These are phyloP conservation scores for Spisula subtruncata DNA, from an alignment of 2,888 invertebrate species.

Conservation along the genomic window DNA sequence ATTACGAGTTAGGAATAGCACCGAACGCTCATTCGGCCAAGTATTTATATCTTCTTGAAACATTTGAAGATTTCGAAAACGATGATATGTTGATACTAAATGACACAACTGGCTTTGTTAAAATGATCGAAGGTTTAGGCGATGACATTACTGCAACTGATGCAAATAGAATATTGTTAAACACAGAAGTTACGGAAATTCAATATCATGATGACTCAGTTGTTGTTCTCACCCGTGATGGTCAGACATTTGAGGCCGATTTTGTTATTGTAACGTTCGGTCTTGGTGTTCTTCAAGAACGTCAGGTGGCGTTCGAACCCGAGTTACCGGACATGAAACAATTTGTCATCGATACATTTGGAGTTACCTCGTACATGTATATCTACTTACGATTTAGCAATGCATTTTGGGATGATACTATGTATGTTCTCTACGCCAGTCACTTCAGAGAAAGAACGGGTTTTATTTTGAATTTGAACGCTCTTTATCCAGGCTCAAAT, in stretches of 20 bases:
- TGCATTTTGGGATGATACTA: slow-evolving; percentile 63
- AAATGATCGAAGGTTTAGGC: slow-evolving; percentile 37
- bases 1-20: slow-evolving; percentile 40
- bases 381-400: slow-evolving; percentile 62
- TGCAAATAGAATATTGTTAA: slow-evolving; percentile 45
- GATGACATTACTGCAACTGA: background rate
- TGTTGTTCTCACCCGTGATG: slow-evolving; percentile 49
- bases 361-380: slow-evolving; percentile 40
- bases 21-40: slow-evolving; percentile 49
- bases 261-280: slow-evolving; percentile 69
- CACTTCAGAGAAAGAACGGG: slow-evolving; percentile 40
- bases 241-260: slow-evolving; percentile 51
- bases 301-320: slow-evolving; percentile 58
- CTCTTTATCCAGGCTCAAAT: slow-evolving; percentile 55
- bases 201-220: slow-evolving; percentile 44
- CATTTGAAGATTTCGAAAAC: slow-evolving; percentile 42
- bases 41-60: slow-evolving; percentile 30
- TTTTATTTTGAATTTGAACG: slow-evolving; percentile 59
- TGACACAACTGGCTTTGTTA: slow-evolving; percentile 51
- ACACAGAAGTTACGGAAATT: slow-evolving; percentile 55
- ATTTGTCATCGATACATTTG: slow-evolving; percentile 56
- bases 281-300: slow-evolving; percentile 67
- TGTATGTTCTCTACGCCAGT: slow-evolving; percentile 55
- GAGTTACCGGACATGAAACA: slow-evolving; percentile 59
- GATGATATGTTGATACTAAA: slow-evolving; percentile 38